Conservation (phyloP, 2,113 vertebrate genomes). For the Pelusios castaneus region DNA sequence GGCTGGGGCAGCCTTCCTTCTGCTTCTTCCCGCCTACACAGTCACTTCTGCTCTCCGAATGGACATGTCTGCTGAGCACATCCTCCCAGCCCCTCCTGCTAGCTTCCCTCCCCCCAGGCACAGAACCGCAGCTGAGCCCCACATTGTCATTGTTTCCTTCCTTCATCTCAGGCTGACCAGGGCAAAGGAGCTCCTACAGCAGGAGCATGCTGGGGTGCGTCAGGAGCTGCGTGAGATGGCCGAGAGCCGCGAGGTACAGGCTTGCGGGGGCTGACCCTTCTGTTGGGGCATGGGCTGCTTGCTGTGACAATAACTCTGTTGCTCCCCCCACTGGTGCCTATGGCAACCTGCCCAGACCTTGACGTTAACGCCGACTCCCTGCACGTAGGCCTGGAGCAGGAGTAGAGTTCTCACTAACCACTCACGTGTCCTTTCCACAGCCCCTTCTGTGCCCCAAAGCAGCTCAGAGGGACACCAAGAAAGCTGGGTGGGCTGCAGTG, state of each 20-base stretch:
- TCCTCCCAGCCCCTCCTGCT: background rate
- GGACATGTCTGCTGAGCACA: background rate
- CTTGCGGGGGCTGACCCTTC: background rate
- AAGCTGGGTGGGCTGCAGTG: background rate
- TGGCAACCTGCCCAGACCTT: background rate
- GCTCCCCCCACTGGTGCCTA: background rate
- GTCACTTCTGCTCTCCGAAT: background rate
- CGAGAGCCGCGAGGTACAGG: conserved; percentile 87
- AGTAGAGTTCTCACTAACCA: background rate
- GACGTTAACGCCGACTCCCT: background rate
- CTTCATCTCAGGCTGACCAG: conserved; percentile 43
- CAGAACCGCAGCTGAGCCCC: background rate
- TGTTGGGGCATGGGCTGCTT: background rate
- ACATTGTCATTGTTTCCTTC: background rate
- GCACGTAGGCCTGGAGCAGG: background rate
- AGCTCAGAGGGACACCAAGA: background rate
- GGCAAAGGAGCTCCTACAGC: conserved; percentile 53
- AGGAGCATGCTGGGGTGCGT: conserved; percentile 23
- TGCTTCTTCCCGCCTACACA: background rate
- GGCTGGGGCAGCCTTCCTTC: background rate
- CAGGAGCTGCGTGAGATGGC: conserved; percentile 71
- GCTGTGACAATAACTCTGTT: fast-evolving
- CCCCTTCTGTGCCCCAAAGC: background rate
- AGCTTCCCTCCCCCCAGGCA: background rate
- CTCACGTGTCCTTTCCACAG: background rate